Percentiles rank a stretch among this genome's conserved stretches.
These are phyloP conservation scores for Okamejei kenojei DNA, from an alignment of 2,797 vertebrate genomes.

Conservation along the genomic window DNA sequence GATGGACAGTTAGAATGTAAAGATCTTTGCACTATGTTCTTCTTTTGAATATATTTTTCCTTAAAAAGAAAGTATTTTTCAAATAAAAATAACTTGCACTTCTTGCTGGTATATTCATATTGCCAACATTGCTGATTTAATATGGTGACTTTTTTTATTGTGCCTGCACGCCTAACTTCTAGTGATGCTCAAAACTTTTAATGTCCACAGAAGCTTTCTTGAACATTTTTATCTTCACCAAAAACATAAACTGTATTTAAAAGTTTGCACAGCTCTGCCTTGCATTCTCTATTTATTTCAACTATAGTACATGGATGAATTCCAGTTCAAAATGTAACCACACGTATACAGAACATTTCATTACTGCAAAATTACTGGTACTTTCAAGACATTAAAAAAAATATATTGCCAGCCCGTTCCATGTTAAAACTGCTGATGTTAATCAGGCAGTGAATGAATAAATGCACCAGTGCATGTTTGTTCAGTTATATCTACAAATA, in stretches of 20 bases:
- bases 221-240: neutral
- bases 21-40: too few species aligned
- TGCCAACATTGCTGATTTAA: too few species aligned
- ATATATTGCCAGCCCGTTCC: neutral
- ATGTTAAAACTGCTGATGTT: neutral
- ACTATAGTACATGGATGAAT: neutral
- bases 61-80: too few species aligned
- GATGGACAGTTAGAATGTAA: too few species aligned
- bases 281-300: neutral
- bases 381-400: neutral
- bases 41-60: too few species aligned
- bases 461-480: neutral
- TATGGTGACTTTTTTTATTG: too few species aligned
- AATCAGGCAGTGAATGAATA: neutral
- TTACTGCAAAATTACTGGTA: neutral
- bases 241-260: neutral
- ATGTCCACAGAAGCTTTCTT: neutral
- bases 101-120: too few species aligned
- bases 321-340: neutral
- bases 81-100: too few species aligned
- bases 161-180: too few species aligned
- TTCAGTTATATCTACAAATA: neutral
- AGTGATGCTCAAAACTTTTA: too few species aligned
- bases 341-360: neutral
- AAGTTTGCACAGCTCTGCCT: neutral